Percentiles rank a stretch among this genome's conserved stretches.
These are phyloP conservation scores for Cyanistes caeruleus DNA, from an alignment of 2,113 vertebrate species.

Conservation along the genomic window DNA sequence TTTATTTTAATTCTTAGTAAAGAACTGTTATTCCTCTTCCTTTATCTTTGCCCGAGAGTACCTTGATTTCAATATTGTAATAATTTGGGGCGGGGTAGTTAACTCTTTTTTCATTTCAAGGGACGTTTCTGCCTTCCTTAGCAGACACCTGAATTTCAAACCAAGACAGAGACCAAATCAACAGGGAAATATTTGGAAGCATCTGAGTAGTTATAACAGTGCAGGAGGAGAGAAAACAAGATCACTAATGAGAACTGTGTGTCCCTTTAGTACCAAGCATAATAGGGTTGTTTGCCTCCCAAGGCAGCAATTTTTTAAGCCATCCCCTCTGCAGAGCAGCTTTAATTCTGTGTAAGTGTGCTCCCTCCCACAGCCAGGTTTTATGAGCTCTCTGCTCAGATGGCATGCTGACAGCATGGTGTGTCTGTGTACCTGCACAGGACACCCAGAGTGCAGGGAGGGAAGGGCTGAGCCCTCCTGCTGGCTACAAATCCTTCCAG, in stretches of 20 bases:
- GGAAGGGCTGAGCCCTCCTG: background rate
- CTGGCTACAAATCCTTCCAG: background rate
- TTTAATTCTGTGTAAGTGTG: background rate
- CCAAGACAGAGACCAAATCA: background rate
- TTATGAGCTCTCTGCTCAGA: background rate
- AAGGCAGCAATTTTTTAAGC: slow-evolving; percentile 7
- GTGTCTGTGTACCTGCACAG: rapidly evolving
- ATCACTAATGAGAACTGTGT: slow-evolving; percentile 8
- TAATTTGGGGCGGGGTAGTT: no score
- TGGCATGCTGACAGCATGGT: background rate
- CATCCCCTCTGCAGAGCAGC: background rate
- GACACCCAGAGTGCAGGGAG: background rate
- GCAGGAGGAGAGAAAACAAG: slow-evolving; percentile 32
- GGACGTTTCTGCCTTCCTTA: no score
- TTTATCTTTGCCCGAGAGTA: no score
- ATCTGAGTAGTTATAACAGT: background rate
- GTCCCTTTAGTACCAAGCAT: slow-evolving; percentile 34
- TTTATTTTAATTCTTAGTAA: no score
- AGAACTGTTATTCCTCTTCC: no score
- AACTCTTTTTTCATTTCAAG: no score
- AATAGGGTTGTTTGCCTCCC: background rate
- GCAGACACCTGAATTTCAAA: no score
- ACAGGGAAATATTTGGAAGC: slow-evolving; percentile 18
- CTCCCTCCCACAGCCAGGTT: background rate
- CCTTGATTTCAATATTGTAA: no score